Evolutionary conservation across 2,888 invertebrate genomes (phyloP).

Genomic region (Pterostichus madidus): DNA sequence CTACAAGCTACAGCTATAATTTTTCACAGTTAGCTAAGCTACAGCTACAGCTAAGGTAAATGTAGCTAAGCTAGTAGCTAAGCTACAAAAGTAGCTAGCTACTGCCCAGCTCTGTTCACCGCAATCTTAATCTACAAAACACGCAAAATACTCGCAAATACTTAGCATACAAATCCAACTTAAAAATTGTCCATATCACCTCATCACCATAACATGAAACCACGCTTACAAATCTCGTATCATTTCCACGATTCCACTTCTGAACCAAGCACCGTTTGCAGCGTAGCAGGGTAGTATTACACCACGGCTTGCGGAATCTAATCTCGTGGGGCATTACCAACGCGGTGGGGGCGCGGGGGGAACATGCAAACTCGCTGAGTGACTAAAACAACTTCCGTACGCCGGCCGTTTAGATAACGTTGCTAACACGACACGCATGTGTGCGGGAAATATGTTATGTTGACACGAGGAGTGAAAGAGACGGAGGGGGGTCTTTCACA

Average conservation of each 20-base stretch:
- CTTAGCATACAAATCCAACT: conserved; percentile 9
- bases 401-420: conserved; percentile 53
- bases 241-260: background rate
- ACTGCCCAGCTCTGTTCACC: too few relatives aligned
- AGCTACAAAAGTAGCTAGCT: too few relatives aligned
- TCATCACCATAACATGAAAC: conserved; percentile 15
- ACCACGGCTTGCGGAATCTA: conserved; percentile 28
- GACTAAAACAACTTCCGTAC: conserved; percentile 54
- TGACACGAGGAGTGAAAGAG: conserved; percentile 22
- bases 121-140: background rate
- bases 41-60: too few relatives aligned
- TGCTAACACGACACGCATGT: conserved; percentile 23
- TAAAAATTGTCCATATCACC: background rate
- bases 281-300: background rate
- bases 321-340: conserved; percentile 22
- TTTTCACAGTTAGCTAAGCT: too few relatives aligned
- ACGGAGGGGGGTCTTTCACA: background rate
- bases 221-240: background rate
- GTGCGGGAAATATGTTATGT: conserved; percentile 41
- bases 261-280: background rate
- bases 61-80: too few relatives aligned
- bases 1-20: too few relatives aligned
- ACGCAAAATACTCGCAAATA: background rate
- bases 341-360: background rate
- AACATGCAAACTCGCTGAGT: conserved; percentile 47